A percentile compares a stretch with the other conserved stretches of the same genome.
Conservation (phyloP, 2,113 vertebrate genomes). For the Psittacula cyanocephala region DNA sequence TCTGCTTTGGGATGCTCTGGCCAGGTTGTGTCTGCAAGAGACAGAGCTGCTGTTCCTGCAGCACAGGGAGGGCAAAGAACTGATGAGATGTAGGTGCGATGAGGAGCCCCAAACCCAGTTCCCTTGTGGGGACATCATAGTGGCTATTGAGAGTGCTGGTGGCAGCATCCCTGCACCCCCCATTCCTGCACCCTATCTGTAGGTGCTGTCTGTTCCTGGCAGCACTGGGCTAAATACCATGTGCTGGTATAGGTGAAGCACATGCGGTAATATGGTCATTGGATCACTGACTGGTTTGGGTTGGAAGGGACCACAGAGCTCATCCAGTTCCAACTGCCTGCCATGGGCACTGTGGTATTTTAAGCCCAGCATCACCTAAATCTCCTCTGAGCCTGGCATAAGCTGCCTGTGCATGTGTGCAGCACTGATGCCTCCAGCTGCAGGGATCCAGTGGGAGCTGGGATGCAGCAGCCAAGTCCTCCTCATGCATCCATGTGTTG, state of each 20-base stretch:
- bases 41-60: neutral
- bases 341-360: neutral
- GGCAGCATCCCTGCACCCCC: neutral
- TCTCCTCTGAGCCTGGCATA: neutral
- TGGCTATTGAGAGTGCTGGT: rapidly evolving
- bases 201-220: no score
- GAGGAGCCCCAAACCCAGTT: neutral
- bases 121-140: rapidly evolving
- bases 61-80: neutral
- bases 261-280: neutral
- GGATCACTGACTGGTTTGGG: neutral
- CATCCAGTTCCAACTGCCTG: neutral
- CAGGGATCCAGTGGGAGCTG: neutral
- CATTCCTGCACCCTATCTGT: rapidly evolving
- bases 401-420: rapidly evolving
- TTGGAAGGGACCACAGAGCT: neutral
- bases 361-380: neutral
- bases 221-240: neutral
- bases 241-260: neutral
- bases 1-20: neutral
- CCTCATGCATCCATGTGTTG: rapidly evolving
- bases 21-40: neutral
- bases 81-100: neutral
- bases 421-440: rapidly evolving
- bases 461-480: neutral